Evolutionary conservation across 2,888 invertebrate species (phyloP).

Genomic region (Heliconius hortense): DNA sequence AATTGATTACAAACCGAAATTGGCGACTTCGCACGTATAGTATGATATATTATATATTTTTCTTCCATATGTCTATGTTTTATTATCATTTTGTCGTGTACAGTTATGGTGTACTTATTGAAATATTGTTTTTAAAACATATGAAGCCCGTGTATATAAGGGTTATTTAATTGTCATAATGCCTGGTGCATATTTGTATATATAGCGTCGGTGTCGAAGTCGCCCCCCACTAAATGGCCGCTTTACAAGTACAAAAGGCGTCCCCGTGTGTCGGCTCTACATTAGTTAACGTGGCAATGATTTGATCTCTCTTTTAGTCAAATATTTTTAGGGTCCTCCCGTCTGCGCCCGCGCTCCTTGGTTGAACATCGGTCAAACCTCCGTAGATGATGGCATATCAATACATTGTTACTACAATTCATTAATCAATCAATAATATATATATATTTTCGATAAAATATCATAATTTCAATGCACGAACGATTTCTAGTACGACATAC

Average conservation of each 20-base stretch:
- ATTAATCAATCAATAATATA: not conserved
- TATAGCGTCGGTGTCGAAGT: not conserved
- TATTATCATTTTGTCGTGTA: not conserved
- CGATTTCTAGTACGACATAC: conserved; percentile 22
- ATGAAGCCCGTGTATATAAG: not conserved
- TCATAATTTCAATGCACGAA: conserved; percentile 12
- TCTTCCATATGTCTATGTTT: not conserved
- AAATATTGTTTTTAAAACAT: not conserved
- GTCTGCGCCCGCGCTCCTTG: conserved; percentile 51
- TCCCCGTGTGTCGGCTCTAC: conserved; percentile 40
- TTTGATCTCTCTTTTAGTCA: conserved; percentile 89
- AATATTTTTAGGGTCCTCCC: conserved; percentile 82
- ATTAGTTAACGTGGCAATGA: conserved; percentile 84
- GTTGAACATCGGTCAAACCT: conserved; percentile 57
- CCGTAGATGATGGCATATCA: conserved; percentile 34
- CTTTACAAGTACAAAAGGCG: conserved; percentile 43
- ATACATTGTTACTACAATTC: not conserved
- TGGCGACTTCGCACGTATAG: not conserved
- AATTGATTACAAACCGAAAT: conserved; percentile 17
- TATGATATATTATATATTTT: not conserved
- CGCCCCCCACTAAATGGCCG: conserved; percentile 17
- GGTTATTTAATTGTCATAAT: not conserved
- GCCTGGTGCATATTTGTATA: conserved; percentile 3
- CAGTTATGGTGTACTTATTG: not conserved
- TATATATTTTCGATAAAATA: conserved; percentile 8